A percentile compares a stretch with the other conserved stretches of the same genome.
Evolutionary conservation across 2,113 vertebrate species (phyloP).

Genomic region (Diadophis punctatus): DNA sequence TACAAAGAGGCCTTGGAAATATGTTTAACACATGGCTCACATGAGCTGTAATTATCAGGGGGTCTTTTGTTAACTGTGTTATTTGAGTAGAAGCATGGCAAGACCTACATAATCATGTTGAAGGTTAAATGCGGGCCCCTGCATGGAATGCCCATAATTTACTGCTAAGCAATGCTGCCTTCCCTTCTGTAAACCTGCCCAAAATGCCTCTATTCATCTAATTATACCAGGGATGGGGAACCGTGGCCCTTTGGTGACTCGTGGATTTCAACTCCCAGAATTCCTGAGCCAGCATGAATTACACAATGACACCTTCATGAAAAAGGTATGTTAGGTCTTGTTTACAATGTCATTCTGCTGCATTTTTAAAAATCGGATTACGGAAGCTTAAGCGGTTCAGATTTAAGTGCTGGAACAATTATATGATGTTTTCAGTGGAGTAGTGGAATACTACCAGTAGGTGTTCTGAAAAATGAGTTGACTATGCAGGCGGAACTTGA

Average conservation of each 20-base stretch:
- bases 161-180: background rate
- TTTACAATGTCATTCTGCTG: background rate
- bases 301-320: no score
- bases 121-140: background rate
- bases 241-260: background rate
- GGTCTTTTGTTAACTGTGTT: background rate
- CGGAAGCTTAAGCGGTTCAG: background rate
- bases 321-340: background rate
- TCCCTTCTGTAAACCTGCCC: background rate
- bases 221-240: background rate
- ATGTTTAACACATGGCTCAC: background rate
- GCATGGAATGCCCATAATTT: background rate
- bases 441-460: background rate
- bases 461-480: background rate
- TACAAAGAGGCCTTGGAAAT: background rate
- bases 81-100: background rate
- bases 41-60: background rate
- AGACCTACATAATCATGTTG: background rate
- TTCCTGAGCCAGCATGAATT: background rate
- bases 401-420: background rate
- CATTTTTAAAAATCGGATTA: background rate
- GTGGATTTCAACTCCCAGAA: background rate
- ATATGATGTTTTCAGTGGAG: background rate
- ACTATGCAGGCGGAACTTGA: background rate
- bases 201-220: background rate